Base-by-base conservation (phyloP, 2,888 invertebrate genomes). In the Odontomyia ornata region DNA sequence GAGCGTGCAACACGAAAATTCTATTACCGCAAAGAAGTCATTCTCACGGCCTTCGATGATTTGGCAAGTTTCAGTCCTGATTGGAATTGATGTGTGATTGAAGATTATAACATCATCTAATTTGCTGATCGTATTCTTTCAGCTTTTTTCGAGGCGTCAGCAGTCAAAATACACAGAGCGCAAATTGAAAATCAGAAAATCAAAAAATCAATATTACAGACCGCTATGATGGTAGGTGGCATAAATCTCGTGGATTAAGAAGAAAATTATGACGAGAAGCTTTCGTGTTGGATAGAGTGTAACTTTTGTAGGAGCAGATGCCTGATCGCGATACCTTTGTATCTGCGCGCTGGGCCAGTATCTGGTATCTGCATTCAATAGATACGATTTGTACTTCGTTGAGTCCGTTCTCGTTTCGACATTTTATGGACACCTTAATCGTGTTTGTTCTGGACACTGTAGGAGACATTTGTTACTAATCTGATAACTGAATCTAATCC, bases 81-180 rank as follows among this genome's bases (percentile, higher is more conserved):
- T 52, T 25, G 28, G 13, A 23, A 28, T 64, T 30, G 60, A 60
- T 60, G 60, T 60, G n/a, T 64, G 64, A 64, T 64, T 64, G 64
- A 64, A 64, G 64, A 64, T 64, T 64, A 64, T 30, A 64, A 64
- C 64, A 64, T 64, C 64, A 64, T 30, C 64, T 64, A 64, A 64
- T 64, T 64, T 30, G 64, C 64, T 11, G 64, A 64, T 64, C 64
- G 64, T 64, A 64, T 64, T 64, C 64, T 60, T 60, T n/a, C 28
- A 13, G 15, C 3, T 15, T 52, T 18, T 52, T n/a, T 52, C 15
- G 18, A n/a, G n/a, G 15, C 52, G n/a, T n/a, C 52, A 52, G n/a
- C 52, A 18, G 52, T n/a, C 18, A 60, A 60, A 60, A 60, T 60
- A 21, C 57, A 60, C 25, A 21, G 11, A 25, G 23, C 57, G 23